Evolutionary conservation across 2,797 vertebrate species (phyloP).

Genomic region (Pristis pectinata): DNA sequence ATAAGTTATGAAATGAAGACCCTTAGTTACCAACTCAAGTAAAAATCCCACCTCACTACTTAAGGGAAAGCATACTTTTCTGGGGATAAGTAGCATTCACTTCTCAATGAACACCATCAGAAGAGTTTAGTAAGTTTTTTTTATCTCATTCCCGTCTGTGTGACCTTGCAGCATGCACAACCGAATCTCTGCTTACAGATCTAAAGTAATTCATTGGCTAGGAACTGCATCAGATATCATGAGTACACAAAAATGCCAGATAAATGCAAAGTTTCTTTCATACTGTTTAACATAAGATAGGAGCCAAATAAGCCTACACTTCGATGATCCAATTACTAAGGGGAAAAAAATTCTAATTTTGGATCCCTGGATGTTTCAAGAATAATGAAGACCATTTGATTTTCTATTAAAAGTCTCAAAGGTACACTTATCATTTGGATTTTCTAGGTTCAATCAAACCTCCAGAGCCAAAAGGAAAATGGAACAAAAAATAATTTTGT

Average conservation of each 20-base stretch:
- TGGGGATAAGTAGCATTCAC: background rate
- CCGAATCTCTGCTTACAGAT: background rate
- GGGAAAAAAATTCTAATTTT: background rate
- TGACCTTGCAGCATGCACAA: background rate
- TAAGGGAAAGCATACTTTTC: background rate
- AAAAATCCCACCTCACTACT: background rate
- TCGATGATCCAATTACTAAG: background rate
- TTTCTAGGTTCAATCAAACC: background rate
- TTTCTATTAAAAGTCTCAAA: background rate
- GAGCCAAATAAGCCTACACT: background rate
- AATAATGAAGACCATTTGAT: background rate
- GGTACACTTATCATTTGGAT: background rate
- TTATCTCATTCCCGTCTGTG: background rate
- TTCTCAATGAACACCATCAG: background rate
- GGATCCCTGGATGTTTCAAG: background rate
- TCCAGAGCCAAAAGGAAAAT: background rate
- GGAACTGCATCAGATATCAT: background rate
- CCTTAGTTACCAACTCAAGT: background rate
- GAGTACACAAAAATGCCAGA: background rate
- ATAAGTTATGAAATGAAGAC: background rate
- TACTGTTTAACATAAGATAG: too few species aligned
- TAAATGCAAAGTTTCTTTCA: background rate
- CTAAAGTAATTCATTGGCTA: background rate
- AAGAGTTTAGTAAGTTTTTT: background rate
- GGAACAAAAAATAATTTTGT: background rate